A percentile compares a stretch with the other conserved stretches of the same genome.
These are phyloP conservation scores for Rhyacichthys aspro DNA, from an alignment of 2,797 vertebrate species.

Conservation along the genomic window DNA sequence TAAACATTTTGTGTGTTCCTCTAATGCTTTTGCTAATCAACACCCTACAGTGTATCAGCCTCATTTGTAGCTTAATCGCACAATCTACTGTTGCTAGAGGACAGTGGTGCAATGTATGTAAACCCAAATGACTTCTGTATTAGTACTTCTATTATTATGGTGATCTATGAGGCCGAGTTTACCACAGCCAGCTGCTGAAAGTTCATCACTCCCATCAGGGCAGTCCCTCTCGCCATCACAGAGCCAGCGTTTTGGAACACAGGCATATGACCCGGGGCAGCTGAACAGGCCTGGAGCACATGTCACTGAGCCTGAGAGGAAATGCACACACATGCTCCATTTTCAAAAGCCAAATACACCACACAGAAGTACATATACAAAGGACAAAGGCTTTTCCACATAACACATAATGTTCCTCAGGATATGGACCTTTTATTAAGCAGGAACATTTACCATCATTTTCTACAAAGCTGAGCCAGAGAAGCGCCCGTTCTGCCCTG, in stretches of 20 bases:
- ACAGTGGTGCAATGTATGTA: not conserved
- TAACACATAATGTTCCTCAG: not conserved
- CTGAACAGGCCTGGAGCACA: conserved; percentile 93
- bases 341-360: conserved; percentile 26
- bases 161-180: conserved; percentile 41
- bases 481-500: not conserved
- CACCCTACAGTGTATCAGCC: too few relatives aligned
- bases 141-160: not conserved
- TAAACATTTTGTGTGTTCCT: too few relatives aligned
- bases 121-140: too few relatives aligned
- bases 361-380: not conserved
- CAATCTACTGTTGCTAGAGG: too few relatives aligned
- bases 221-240: conserved; percentile 97
- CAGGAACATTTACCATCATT: conserved; percentile 3
- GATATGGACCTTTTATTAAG: not conserved
- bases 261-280: conserved; percentile 92
- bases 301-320: conserved; percentile 86
- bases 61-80: too few relatives aligned
- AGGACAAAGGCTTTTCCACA: not conserved
- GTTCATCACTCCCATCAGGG: conserved; percentile 94
- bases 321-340: conserved; percentile 31
- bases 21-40: too few relatives aligned
- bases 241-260: conserved; percentile 94
- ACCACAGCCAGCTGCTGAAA: conserved; percentile 95
- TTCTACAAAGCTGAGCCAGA: conserved; percentile 1